Conservation (phyloP, 2,113 vertebrate species). For the Hypocryptadius cinnamomeus region DNA sequence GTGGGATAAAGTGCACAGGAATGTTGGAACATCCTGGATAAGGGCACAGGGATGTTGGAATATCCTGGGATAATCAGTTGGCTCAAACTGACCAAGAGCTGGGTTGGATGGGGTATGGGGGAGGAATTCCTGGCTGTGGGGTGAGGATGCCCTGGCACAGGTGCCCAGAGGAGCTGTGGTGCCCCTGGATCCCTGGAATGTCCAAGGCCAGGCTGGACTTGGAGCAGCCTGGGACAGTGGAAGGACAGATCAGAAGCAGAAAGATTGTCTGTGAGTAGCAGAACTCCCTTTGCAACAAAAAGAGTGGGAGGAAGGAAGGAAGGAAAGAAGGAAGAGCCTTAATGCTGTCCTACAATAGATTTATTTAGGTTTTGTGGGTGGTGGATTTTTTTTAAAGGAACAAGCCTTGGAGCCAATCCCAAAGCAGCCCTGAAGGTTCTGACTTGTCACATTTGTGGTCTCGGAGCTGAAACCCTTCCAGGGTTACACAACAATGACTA, state of each 20-base stretch:
- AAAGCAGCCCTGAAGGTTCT: slow-evolving; percentile 9
- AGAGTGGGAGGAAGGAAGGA: background rate
- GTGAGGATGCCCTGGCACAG: background rate
- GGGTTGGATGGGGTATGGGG: background rate
- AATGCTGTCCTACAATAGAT: background rate
- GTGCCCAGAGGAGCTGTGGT: background rate
- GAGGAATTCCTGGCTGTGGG: background rate
- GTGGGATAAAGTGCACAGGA: too few species aligned
- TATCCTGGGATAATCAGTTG: too few species aligned
- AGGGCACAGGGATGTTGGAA: too few species aligned
- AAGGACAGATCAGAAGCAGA: background rate
- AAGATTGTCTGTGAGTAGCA: background rate
- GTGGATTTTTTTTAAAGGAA: background rate
- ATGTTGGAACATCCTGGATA: background rate
- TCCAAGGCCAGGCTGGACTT: background rate
- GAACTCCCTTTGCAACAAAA: background rate
- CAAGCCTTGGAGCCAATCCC: background rate
- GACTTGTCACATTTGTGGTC: slow-evolving; percentile 36
- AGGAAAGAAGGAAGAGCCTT: background rate
- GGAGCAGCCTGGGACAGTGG: background rate
- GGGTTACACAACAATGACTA: slow-evolving; percentile 43
- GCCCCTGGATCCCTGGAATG: background rate
- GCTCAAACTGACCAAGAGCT: background rate
- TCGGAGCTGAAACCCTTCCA: slow-evolving; percentile 28
- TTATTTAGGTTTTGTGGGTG: background rate